phyloP scores from a whole-genome alignment of 2,113 vertebrate species.

The Tyrannus savana region DNA sequence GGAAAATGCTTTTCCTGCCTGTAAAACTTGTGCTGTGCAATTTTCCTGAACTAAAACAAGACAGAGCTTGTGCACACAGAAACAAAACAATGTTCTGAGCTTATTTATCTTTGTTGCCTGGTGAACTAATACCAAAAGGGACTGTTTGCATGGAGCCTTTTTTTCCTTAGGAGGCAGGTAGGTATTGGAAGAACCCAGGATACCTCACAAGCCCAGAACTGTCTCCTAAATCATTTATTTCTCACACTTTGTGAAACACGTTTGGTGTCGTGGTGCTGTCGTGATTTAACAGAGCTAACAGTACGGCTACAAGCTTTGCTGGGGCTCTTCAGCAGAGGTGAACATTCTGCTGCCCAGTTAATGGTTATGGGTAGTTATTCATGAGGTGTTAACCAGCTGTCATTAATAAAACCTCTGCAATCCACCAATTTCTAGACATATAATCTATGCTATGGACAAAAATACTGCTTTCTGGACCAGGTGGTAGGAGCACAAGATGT shows the following conservation, averaged over 20 bases:
- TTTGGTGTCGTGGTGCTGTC: not conserved
- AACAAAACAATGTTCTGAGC: not conserved
- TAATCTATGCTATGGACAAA: not conserved
- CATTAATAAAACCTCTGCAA: not conserved
- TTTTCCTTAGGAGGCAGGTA: not conserved
- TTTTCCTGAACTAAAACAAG: not conserved
- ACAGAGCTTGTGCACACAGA: fast-evolving
- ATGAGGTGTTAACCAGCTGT: conserved; percentile 10
- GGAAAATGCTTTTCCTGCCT: not conserved
- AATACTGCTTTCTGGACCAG: not conserved
- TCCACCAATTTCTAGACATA: not conserved
- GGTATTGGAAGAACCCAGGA: not conserved
- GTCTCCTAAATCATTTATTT: not conserved
- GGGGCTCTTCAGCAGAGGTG: not conserved
- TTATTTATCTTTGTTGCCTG: not conserved
- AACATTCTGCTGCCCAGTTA: not conserved
- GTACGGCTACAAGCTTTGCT: not conserved
- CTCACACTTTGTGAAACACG: not conserved
- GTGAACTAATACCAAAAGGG: not conserved
- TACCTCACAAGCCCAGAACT: not conserved
- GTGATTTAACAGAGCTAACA: not conserved
- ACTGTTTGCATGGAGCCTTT: not conserved
- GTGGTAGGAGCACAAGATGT: not conserved
- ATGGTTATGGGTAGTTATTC: not conserved
- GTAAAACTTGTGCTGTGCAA: not conserved